Base-by-base conservation (phyloP, 2,797 vertebrate species). In the Buceros bicornis region DNA sequence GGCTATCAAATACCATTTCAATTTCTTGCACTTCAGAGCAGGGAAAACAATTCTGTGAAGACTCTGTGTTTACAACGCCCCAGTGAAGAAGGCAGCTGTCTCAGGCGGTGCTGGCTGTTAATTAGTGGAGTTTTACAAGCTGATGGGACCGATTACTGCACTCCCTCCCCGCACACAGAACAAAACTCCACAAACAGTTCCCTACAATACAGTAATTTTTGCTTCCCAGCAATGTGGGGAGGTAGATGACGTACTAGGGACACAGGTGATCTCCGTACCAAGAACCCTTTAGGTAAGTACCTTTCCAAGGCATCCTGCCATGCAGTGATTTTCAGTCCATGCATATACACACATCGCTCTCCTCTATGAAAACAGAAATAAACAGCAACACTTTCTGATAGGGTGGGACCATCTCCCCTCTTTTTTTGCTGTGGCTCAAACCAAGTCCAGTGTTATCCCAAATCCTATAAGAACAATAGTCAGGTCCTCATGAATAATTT, bases 141-240 rank as follows among this genome's bases (percentile, higher is more conserved):
- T 97, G 97, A 98, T 98, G 98, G 98, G 97, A 97, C 74, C 97
- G 97, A 97, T 96, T 98, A 98, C 97, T 95, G 89, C 93, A 94
- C 87, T 77, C 77, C 79, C 87, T 78, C 33, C 29, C 61, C 58
- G 82, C 48, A 4, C 70, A 94, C 97, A 97, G 97, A 97, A 95
- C 79, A 91, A 95, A 89, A 96, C 94, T 94, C 97, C 86, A 96
- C 97, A 96, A 93, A 98, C 94, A 97, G 95, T 96, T 97, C 93
- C 89, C 95, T 96, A 90, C 80, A 77, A 56, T 56, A 83, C 80
- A 80, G 77, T 43, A 37, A 81, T 69, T 72, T 69, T 57, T 89
- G 67, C 84, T 91, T 86, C 82, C 90, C 2, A 0, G 82, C 72
- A 88, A 29, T 84, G 24, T 84, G 62, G 58, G 72, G 91, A 83